Conservation (phyloP, 2,888 invertebrate genomes). For the Coelinius sp. region DNA sequence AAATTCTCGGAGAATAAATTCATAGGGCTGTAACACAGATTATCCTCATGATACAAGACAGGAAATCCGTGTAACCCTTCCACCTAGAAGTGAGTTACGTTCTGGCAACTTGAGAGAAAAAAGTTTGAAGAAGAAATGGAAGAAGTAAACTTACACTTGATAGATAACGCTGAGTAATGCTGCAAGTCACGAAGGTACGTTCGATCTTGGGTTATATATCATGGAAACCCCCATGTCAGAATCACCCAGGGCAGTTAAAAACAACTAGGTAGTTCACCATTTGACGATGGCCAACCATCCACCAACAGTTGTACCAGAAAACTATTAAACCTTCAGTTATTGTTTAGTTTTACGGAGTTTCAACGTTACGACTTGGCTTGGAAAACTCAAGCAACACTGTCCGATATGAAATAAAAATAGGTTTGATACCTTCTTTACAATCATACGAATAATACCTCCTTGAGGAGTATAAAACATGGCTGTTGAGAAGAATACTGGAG, state of each 20-base stretch:
- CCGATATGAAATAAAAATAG: background rate
- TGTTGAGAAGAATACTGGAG: background rate
- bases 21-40: too few relatives aligned
- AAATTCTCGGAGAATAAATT: background rate
- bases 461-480: too few relatives aligned
- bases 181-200: slow-evolving; percentile 27
- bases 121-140: background rate
- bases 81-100: background rate
- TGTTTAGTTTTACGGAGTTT: background rate
- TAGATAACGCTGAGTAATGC: slow-evolving; percentile 17
- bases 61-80: background rate
- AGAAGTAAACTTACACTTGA: slow-evolving; percentile 7
- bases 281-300: background rate
- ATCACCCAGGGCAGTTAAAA: background rate
- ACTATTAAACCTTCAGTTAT: background rate
- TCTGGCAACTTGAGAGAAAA: background rate
- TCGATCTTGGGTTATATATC: background rate
- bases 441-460: background rate
- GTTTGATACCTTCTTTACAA: background rate
- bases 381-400: background rate
- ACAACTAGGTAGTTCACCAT: background rate
- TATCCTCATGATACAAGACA: background rate
- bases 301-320: background rate
- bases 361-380: background rate
- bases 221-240: background rate